phyloP scores from a whole-genome alignment of 2,113 vertebrate genomes.

The Anhinga rufa region DNA sequence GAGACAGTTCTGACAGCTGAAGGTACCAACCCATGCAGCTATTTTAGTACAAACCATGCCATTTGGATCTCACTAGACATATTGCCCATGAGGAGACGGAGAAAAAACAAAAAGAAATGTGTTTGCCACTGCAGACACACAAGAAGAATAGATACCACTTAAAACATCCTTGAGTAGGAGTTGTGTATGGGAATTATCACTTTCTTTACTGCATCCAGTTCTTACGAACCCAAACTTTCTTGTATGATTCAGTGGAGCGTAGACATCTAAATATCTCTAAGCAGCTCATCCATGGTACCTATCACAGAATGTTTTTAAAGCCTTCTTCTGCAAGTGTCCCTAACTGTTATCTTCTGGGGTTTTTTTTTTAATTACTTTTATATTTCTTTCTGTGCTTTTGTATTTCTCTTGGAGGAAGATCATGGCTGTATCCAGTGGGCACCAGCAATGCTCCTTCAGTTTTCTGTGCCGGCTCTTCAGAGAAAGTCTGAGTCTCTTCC shows the following conservation, averaged over 20 bases:
- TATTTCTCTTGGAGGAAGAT: not conserved
- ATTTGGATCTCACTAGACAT: not conserved
- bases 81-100: not conserved
- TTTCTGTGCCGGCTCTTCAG: not conserved
- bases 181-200: not conserved
- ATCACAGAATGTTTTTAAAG: not conserved
- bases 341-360: not conserved
- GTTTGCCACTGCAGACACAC: not conserved
- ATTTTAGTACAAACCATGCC: not conserved
- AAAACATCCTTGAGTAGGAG: not conserved
- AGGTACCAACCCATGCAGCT: not conserved
- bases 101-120: not conserved
- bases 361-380: not conserved
- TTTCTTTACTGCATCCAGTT: not conserved
- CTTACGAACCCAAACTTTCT: not conserved
- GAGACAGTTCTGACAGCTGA: constrained; percentile 8
- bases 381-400: not conserved
- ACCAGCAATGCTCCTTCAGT: not conserved
- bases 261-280: not conserved
- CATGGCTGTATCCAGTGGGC: not conserved
- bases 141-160: not conserved
- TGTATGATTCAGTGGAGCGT: not conserved
- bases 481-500: not conserved
- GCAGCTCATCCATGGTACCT: not conserved
- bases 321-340: not conserved